A percentile compares a stretch with the other conserved stretches of the same genome.
These are phyloP conservation scores for Diachasma alloeum DNA, from an alignment of 1,140 invertebrate genomes.

Conservation along the genomic window DNA sequence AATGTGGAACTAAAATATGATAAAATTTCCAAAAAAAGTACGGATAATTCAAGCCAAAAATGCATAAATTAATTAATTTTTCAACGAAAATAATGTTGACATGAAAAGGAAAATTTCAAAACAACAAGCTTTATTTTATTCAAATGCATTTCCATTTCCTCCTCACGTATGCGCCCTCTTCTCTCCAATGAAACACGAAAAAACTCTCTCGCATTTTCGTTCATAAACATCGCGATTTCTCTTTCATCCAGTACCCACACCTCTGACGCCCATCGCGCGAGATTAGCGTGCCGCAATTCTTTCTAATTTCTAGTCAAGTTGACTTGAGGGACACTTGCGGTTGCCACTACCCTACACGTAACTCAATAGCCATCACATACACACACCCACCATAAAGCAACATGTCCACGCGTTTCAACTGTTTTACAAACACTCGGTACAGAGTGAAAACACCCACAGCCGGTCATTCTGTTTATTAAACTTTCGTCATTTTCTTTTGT, in stretches of 20 bases:
- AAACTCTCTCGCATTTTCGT: not conserved
- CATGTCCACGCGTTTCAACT: not conserved
- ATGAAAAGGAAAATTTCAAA: no score
- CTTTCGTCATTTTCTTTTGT: not conserved
- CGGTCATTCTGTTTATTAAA: not conserved
- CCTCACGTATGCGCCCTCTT: no score
- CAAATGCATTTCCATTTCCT: no score
- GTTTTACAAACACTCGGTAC: not conserved
- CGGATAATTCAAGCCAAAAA: no score
- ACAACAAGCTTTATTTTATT: no score
- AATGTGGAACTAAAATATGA: no score
- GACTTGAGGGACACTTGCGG: conserved; percentile 32
- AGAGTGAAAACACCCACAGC: conserved; percentile 18
- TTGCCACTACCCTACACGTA: conserved; percentile 12
- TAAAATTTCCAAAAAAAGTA: no score
- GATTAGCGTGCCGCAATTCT: conserved; percentile 33
- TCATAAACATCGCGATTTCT: not conserved
- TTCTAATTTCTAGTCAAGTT: not conserved
- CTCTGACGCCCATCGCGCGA: conserved; percentile 40
- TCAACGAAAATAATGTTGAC: no score
- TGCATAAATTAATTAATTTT: no score
- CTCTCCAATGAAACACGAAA: no score
- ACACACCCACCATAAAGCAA: not conserved
- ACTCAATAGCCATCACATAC: not conserved
- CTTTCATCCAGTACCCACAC: not conserved